Evolutionary conservation across 2,797 vertebrate genomes (phyloP).

Genomic region (Oreonectes daqikongensis): DNA sequence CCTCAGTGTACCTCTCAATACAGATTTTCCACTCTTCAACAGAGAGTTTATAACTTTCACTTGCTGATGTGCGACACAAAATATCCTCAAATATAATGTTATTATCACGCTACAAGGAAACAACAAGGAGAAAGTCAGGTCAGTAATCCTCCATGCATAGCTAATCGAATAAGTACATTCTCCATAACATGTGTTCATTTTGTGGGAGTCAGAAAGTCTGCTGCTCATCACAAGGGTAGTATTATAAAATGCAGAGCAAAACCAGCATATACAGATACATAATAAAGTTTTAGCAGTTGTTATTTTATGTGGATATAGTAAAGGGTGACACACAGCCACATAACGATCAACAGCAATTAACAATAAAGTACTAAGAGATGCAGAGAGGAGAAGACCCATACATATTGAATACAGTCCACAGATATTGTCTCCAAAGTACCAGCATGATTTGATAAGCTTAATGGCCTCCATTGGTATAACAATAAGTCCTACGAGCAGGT

Average conservation of each 20-base stretch:
- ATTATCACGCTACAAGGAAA: not conserved
- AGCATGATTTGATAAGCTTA: not conserved
- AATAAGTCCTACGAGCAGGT: conserved; percentile 12
- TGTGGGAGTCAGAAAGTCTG: conserved; percentile 16
- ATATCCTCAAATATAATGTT: conserved; percentile 1
- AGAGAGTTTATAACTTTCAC: conserved; percentile 23
- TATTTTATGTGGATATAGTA: conserved; percentile 60
- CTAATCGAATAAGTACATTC: conserved; percentile 47
- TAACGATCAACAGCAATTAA: conserved; percentile 54
- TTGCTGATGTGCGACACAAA: conserved; percentile 1
- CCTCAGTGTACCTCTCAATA: not conserved
- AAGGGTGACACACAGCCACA: conserved; percentile 63
- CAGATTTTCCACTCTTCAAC: not conserved
- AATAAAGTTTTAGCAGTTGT: conserved; percentile 50
- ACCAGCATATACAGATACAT: conserved; percentile 62
- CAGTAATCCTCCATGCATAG: not conserved
- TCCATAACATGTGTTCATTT: conserved; percentile 56
- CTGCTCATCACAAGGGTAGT: not conserved
- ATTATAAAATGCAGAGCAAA: conserved; percentile 41
- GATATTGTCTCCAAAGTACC: conserved; percentile 14
- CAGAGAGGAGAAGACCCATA: not conserved
- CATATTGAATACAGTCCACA: not conserved
- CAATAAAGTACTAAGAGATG: conserved; percentile 13
- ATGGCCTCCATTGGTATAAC: conserved; percentile 55
- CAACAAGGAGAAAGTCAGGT: not conserved